A percentile compares a stretch with the other conserved stretches of the same genome.
These are phyloP conservation scores for Cephus cinctus DNA, from an alignment of 1,140 invertebrate species.

Conservation along the genomic window DNA sequence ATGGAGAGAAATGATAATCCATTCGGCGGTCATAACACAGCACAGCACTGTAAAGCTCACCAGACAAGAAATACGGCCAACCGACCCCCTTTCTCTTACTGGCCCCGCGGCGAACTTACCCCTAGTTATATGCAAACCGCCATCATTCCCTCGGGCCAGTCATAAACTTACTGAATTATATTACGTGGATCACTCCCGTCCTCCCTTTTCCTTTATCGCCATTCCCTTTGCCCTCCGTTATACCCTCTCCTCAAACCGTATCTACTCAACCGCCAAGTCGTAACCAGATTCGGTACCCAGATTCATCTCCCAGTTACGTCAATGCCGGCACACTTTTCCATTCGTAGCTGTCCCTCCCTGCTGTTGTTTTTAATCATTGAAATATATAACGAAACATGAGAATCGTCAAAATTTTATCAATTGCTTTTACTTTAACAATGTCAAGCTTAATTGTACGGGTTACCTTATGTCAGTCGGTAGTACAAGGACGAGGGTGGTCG, in stretches of 20 bases:
- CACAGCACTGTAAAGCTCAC: constrained; percentile 51
- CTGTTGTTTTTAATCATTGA: no score
- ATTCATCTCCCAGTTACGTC: no score
- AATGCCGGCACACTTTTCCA: no score
- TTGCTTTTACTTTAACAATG: no score
- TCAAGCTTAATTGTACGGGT: no score
- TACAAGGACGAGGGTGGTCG: no score
- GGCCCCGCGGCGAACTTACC: constrained; percentile 47
- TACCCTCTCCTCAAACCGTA: not conserved
- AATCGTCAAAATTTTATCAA: no score
- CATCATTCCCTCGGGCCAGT: constrained; percentile 50
- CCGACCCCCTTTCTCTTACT: constrained; percentile 33
- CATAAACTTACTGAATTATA: constrained; percentile 59
- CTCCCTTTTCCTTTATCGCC: constrained; percentile 9
- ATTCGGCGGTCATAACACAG: constrained; percentile 54
- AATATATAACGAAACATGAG: no score
- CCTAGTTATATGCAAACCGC: constrained; percentile 55
- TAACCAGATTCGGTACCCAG: no score
- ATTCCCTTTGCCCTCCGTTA: not conserved
- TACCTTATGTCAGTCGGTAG: no score
- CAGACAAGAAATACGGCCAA: constrained; percentile 56
- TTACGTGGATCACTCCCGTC: constrained; percentile 46
- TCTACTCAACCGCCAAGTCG: no score
- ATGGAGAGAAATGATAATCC: constrained; percentile 51
- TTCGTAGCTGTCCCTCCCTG: no score